phyloP scores from a whole-genome alignment of 2,113 vertebrate species.

The Planiliza haematocheilus region DNA sequence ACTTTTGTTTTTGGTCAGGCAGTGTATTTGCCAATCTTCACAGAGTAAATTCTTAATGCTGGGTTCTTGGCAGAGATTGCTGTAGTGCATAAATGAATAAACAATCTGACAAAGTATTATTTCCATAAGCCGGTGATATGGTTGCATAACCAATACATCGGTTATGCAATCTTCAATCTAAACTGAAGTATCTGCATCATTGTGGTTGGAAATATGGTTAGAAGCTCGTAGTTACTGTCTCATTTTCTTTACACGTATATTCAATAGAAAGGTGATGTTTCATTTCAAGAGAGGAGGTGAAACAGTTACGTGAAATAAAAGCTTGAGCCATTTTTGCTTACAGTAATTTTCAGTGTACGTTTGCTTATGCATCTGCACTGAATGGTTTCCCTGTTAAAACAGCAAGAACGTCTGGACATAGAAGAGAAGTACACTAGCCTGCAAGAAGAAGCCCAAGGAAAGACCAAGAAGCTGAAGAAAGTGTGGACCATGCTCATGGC shows the following conservation, averaged over 20 bases:
- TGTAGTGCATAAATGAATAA: no score
- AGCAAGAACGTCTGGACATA: conserved; percentile 99
- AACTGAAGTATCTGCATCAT: neutral
- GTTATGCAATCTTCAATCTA: no score
- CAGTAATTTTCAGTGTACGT: no score
- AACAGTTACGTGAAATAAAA: no score
- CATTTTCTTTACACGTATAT: neutral
- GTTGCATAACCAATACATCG: no score
- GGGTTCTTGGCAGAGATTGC: no score
- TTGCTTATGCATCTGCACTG: neutral
- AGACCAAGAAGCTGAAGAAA: conserved; percentile 99
- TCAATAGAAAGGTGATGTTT: neutral
- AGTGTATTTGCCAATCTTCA: no score
- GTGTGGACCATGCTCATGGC: conserved; percentile 99
- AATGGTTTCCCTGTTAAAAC: conserved; percentile 45
- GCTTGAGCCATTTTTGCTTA: no score
- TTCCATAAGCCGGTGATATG: no score
- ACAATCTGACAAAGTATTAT: no score
- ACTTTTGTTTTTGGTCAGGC: no score
- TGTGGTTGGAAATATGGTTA: conserved; percentile 35
- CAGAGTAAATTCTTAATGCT: no score
- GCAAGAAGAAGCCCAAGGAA: conserved; percentile 98
- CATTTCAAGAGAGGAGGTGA: neutral
- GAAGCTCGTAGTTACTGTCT: neutral
- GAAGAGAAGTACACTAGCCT: conserved; percentile 99